phyloP scores from a whole-genome alignment of 2,113 vertebrate genomes.

The Poecilia latipinna region DNA sequence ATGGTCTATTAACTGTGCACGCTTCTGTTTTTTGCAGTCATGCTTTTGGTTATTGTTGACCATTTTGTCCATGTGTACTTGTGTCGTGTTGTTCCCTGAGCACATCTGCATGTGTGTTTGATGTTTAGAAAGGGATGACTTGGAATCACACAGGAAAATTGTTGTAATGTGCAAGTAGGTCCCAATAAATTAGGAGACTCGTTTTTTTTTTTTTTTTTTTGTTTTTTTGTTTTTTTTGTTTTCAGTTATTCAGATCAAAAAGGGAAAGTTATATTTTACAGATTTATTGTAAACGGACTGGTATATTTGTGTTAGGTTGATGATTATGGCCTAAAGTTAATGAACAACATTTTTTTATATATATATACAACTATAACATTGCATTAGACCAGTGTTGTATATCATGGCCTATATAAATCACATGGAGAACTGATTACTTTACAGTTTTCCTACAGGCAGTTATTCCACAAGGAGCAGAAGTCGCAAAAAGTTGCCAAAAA shows the following conservation, averaged over 20 bases:
- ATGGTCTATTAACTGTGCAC: conserved; percentile 63
- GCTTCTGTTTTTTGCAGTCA: conserved; percentile 57
- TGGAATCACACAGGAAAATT: conserved; percentile 53
- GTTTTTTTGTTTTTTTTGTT: too few species aligned
- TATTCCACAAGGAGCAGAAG: too few species aligned
- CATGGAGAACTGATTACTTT: too few species aligned
- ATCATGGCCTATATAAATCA: too few species aligned
- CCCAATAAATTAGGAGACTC: neutral
- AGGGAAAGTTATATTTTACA: neutral
- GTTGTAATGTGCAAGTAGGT: conserved; percentile 34
- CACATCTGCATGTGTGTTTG: conserved; percentile 39
- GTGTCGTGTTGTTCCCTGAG: conserved; percentile 52
- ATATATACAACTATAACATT: too few species aligned
- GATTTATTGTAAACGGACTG: neutral
- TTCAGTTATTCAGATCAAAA: neutral
- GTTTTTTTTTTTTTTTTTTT: too few species aligned
- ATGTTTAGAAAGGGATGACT: conserved; percentile 18
- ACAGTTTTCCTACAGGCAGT: too few species aligned
- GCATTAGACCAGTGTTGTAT: too few species aligned
- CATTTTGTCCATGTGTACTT: conserved; percentile 51
- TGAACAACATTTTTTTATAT: too few species aligned
- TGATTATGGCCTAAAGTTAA: too few species aligned
- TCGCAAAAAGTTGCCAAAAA: too few species aligned
- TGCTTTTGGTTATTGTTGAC: conserved; percentile 61
- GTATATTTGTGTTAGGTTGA: neutral